Conservation (phyloP, 2,888 invertebrate species). For the Vannuccia rotundouncinata region DNA sequence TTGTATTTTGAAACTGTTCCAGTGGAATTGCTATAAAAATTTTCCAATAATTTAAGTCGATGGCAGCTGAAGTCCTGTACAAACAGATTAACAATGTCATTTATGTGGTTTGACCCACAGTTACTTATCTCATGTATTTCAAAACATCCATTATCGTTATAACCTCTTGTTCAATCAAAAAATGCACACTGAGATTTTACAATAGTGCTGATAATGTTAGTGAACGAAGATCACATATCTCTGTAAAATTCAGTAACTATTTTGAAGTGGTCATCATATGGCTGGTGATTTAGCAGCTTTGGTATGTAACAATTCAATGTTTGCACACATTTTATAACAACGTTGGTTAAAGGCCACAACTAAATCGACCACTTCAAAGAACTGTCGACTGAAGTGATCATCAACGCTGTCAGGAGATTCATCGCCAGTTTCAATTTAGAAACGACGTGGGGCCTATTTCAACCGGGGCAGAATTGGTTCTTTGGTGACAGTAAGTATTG, state of each 20-base stretch:
- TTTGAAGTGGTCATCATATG: slow-evolving; percentile 24
- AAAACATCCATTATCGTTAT: background rate
- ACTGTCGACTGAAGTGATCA: slow-evolving; percentile 20
- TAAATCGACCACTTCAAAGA: slow-evolving; percentile 12
- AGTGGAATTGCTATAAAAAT: no score
- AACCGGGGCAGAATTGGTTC: no score
- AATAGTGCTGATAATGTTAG: background rate
- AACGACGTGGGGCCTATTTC: no score
- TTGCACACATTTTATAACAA: background rate
- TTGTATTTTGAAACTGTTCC: no score
- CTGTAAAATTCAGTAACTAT: slow-evolving; percentile 1
- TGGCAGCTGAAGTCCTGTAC: no score
- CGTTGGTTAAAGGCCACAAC: slow-evolving; percentile 19
- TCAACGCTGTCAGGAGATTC: slow-evolving; percentile 21
- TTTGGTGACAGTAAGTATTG: no score
- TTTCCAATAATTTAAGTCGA: no score
- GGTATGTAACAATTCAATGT: slow-evolving; percentile 14
- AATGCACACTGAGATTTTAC: background rate
- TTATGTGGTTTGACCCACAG: background rate
- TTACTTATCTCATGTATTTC: background rate
- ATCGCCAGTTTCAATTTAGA: background rate
- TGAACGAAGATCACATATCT: background rate
- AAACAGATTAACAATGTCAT: background rate
- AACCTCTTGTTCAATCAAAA: background rate
- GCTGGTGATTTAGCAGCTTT: slow-evolving; percentile 4